Conservation (phyloP, 2,888 invertebrate genomes). For the Drosophila yooni region DNA sequence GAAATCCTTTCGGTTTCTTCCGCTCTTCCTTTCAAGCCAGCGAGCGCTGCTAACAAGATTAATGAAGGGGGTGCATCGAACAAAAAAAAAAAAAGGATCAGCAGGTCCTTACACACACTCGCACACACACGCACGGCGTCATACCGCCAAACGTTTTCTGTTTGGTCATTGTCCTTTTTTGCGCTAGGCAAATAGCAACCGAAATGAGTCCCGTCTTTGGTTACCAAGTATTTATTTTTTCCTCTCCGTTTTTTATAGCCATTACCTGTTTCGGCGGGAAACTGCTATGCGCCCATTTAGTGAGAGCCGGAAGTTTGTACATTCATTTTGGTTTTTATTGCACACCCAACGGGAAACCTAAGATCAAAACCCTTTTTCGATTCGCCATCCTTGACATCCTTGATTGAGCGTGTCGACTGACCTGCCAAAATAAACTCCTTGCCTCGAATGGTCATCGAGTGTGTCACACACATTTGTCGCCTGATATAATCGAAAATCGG, state of each 20-base stretch:
- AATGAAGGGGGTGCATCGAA: slow-evolving; percentile 72
- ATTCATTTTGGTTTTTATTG: slow-evolving; percentile 71
- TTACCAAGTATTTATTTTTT: slow-evolving; percentile 43
- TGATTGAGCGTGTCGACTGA: slow-evolving; percentile 20
- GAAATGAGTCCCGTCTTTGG: slow-evolving; percentile 32
- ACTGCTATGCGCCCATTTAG: slow-evolving; percentile 24
- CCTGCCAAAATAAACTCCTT: slow-evolving; percentile 38
- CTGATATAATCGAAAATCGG: slow-evolving; percentile 33
- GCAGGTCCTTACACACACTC: slow-evolving; percentile 51
- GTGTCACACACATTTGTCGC: neutral
- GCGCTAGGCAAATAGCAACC: slow-evolving; percentile 72
- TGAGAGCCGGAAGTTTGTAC: slow-evolving; percentile 70
- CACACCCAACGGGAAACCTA: slow-evolving; percentile 24
- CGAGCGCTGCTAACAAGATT: slow-evolving; percentile 73
- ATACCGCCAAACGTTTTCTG: slow-evolving; percentile 63
- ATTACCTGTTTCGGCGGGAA: slow-evolving; percentile 45
- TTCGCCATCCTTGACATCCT: slow-evolving; percentile 34
- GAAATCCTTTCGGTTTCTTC: slow-evolving; percentile 82
- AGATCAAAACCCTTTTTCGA: slow-evolving; percentile 39
- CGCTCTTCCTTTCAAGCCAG: slow-evolving; percentile 54
- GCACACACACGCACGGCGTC: slow-evolving; percentile 23
- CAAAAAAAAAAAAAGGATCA: slow-evolving; percentile 31
- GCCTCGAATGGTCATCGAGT: slow-evolving; percentile 21
- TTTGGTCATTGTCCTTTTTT: slow-evolving; percentile 80
- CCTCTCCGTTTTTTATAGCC: slow-evolving; percentile 21